Percentiles rank a stretch among this genome's conserved stretches.
These are phyloP conservation scores for Psammodynastes pulverulentus DNA, from an alignment of 2,113 vertebrate genomes.

Conservation along the genomic window DNA sequence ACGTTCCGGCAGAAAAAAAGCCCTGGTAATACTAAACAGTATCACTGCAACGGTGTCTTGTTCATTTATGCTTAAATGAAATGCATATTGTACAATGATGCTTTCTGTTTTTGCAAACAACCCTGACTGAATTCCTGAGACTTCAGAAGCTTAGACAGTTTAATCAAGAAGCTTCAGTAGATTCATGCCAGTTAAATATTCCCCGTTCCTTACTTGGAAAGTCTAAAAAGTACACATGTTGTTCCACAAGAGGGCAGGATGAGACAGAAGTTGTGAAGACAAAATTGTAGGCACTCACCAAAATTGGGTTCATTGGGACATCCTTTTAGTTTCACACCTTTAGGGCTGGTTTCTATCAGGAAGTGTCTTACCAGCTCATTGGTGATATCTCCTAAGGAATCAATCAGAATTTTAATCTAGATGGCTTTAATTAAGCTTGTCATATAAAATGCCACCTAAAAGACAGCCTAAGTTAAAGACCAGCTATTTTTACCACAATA, in stretches of 20 bases:
- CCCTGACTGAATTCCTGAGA: background rate
- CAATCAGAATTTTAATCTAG: background rate
- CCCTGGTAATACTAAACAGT: background rate
- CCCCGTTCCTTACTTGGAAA: background rate
- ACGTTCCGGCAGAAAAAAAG: too few relatives aligned
- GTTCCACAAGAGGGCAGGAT: slow-evolving; percentile 16
- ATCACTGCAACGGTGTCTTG: too few relatives aligned
- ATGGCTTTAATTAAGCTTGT: background rate
- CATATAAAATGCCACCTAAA: background rate
- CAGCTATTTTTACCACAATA: background rate
- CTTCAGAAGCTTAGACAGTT: background rate
- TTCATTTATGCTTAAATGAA: background rate
- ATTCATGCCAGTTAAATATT: background rate
- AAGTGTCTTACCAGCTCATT: slow-evolving; percentile 97
- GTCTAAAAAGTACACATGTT: background rate
- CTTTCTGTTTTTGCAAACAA: background rate
- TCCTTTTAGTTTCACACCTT: slow-evolving; percentile 97
- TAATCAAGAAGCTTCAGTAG: background rate
- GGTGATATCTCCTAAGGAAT: slow-evolving; percentile 79
- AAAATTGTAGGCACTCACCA: slow-evolving; percentile 72
- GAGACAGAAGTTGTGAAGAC: background rate
- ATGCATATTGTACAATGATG: background rate
- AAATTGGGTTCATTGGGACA: slow-evolving; percentile 97
- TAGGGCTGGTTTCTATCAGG: slow-evolving; percentile 94
- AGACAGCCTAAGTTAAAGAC: background rate